Conservation (phyloP, 2,888 invertebrate species). For the Phalangium opilio region DNA sequence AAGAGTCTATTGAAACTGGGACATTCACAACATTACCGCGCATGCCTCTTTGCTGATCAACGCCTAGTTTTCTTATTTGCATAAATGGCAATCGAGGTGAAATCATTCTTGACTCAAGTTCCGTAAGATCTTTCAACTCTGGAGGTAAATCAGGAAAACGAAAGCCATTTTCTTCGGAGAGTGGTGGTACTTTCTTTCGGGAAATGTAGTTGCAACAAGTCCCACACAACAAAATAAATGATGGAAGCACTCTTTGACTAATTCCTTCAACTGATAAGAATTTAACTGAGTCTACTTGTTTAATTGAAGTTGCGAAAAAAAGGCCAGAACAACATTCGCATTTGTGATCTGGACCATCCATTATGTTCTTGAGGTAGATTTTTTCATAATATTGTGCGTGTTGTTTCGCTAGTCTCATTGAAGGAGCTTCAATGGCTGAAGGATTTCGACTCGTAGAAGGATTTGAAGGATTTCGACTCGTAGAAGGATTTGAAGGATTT, state of each 20-base stretch:
- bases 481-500: no score
- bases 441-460: no score
- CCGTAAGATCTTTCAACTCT: background rate
- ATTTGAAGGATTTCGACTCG: no score
- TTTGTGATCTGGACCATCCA: background rate
- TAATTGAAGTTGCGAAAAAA: background rate
- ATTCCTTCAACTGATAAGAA: no score
- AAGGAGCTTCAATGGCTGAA: no score
- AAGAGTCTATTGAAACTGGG: slow-evolving; percentile 12
- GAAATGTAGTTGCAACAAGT: no score
- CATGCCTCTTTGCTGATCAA: slow-evolving; percentile 19
- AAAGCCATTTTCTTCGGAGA: no score
- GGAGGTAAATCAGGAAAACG: background rate
- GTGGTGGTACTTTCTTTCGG: no score
- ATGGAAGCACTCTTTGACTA: no score
- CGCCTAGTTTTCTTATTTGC: slow-evolving; percentile 26
- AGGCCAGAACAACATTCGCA: background rate
- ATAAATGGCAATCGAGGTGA: slow-evolving; percentile 28
- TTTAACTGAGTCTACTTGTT: background rate
- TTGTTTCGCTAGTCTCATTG: no score
- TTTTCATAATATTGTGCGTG: no score
- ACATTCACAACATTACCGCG: slow-evolving; percentile 25
- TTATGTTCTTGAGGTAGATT: background rate
- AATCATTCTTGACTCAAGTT: slow-evolving; percentile 28
- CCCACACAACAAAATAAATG: no score